Percentiles rank a stretch among this genome's conserved stretches.
Evolutionary conservation across 2,888 invertebrate genomes (phyloP).

Genomic region (Tachina lurida): DNA sequence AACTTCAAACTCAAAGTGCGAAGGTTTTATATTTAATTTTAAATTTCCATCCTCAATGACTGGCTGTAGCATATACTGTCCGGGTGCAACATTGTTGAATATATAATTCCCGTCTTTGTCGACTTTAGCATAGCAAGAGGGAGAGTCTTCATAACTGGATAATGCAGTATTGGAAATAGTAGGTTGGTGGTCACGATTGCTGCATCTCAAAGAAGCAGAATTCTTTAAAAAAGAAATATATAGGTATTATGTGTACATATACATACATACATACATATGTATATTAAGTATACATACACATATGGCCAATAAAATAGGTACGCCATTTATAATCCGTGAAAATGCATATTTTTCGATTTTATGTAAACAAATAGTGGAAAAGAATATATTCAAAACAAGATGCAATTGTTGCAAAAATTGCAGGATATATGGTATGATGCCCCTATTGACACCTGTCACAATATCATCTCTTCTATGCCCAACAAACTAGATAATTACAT

Average conservation of each 20-base stretch:
- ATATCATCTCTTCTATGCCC: too few species aligned
- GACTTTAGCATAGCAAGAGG: slow-evolving; percentile 90
- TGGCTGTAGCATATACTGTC: slow-evolving; percentile 90
- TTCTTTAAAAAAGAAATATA: slow-evolving; percentile 17
- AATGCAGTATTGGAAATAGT: slow-evolving; percentile 62
- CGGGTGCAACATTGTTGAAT: slow-evolving; percentile 92
- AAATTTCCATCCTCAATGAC: slow-evolving; percentile 87
- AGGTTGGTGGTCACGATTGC: slow-evolving; percentile 67
- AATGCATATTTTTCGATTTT: too few species aligned
- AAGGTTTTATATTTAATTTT: slow-evolving; percentile 91
- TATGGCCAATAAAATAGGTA: too few species aligned
- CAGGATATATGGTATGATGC: too few species aligned
- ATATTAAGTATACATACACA: not conserved
- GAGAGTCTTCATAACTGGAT: slow-evolving; percentile 77
- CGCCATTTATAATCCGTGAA: too few species aligned
- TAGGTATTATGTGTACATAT: too few species aligned
- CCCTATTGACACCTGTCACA: too few species aligned
- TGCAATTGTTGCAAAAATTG: too few species aligned
- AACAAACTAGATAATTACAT: too few species aligned
- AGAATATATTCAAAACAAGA: too few species aligned
- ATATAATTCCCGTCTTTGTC: slow-evolving; percentile 89
- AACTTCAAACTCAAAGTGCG: slow-evolving; percentile 87
- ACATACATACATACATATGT: too few species aligned
- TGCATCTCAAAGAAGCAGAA: slow-evolving; percentile 74
- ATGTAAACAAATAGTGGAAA: too few species aligned